Conservation (phyloP, 2,797 vertebrate genomes). For the Chiropotes sagulatus region DNA sequence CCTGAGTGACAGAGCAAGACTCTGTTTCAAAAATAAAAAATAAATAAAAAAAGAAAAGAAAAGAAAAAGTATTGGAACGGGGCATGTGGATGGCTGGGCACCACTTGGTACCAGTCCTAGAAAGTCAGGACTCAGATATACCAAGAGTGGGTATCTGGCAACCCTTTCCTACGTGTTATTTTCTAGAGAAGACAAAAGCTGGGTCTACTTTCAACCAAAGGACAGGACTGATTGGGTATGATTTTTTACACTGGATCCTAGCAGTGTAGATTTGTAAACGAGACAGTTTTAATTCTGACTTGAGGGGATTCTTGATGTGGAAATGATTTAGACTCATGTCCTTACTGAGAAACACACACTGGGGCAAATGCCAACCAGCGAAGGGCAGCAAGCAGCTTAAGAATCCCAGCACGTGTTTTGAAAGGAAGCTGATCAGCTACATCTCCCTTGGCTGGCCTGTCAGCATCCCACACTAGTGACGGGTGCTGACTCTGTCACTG, state of each 20-base stretch:
- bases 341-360: neutral
- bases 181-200: constrained; percentile 13
- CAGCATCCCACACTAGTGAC: neutral
- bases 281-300: neutral
- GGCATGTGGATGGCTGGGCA: neutral
- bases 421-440: neutral
- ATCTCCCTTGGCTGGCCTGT: neutral
- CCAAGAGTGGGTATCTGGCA: neutral
- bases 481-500: neutral
- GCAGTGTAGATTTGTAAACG: neutral
- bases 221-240: neutral
- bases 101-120: neutral
- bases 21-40: neutral
- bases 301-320: neutral
- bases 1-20: neutral
- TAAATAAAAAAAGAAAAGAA: too few species aligned
- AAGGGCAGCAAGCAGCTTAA: neutral
- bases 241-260: neutral
- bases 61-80: neutral
- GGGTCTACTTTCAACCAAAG: neutral
- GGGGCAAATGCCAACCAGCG: neutral
- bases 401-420: neutral
- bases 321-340: neutral
- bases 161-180: neutral
- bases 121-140: neutral